Percentiles rank a stretch among this genome's conserved stretches.
Conservation (phyloP, 2,888 invertebrate genomes). For the Cephalotes varians region DNA sequence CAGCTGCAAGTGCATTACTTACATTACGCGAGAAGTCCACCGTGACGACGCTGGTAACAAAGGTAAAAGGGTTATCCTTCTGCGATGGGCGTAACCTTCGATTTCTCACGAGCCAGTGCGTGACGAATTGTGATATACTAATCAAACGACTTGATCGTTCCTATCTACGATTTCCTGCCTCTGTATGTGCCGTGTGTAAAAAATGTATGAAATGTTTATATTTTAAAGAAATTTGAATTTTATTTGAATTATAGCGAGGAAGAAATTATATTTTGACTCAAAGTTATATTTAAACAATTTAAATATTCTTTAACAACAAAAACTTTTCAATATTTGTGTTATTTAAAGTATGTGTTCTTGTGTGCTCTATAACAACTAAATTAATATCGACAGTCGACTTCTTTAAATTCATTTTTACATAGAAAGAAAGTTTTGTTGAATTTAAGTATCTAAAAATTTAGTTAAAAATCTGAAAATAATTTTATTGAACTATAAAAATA, state of each 20-base stretch:
- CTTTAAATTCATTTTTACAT: not conserved
- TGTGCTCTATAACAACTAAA: not conserved
- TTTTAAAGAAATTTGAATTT: constrained; percentile 66
- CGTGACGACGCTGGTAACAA: constrained; percentile 66
- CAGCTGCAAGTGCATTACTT: constrained; percentile 36
- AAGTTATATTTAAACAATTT: constrained; percentile 60
- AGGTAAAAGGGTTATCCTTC: constrained; percentile 43
- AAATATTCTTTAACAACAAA: not conserved
- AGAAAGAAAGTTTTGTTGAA: no score
- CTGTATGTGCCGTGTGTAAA: not conserved
- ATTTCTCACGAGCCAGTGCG: constrained; percentile 81
- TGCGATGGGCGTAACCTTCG: constrained; percentile 59
- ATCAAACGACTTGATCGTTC: constrained; percentile 55
- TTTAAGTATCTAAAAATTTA: no score
- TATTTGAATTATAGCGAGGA: not conserved
- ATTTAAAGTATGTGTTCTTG: not conserved
- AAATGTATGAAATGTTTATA: constrained; percentile 24
- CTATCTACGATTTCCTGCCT: constrained; percentile 52
- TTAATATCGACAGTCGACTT: not conserved
- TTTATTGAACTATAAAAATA: no score
- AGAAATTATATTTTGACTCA: not conserved
- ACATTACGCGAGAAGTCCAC: constrained; percentile 40
- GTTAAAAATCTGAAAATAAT: no score
- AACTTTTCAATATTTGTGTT: not conserved
- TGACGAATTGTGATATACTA: constrained; percentile 77